A percentile compares a stretch with the other conserved stretches of the same genome.
phyloP scores from a whole-genome alignment of 2,797 vertebrate genomes.

The Melopsittacus undulatus region DNA sequence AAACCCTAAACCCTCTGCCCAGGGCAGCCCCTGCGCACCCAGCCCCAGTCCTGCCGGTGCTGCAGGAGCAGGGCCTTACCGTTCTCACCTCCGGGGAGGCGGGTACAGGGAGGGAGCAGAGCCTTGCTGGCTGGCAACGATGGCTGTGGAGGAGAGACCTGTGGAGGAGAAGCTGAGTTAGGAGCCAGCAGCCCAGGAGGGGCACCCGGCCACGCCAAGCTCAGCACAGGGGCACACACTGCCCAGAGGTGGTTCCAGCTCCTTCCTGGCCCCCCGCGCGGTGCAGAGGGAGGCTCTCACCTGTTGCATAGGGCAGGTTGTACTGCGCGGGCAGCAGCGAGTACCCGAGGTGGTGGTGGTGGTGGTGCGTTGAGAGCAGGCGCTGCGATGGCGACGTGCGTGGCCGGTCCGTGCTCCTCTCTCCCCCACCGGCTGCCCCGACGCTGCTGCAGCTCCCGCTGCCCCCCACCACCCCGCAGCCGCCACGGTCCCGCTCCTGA shows the following conservation, averaged over 20 bases:
- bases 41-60: accelerated
- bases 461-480: constrained; percentile 83
- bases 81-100: constrained; percentile 93
- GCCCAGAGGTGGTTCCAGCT: background rate
- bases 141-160: constrained; percentile 95
- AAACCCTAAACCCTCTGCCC: background rate
- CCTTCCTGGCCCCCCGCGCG: accelerated
- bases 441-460: constrained; percentile 74
- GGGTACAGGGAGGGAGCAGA: constrained; percentile 86
- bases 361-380: constrained; percentile 96
- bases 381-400: constrained; percentile 96
- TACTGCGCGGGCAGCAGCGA: constrained; percentile 94
- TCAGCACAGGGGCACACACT: accelerated
- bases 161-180: background rate
- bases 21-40: background rate
- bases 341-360: constrained; percentile 97
- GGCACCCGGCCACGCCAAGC: accelerated
- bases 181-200: accelerated
- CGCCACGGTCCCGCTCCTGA: constrained; percentile 86
- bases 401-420: constrained; percentile 86
- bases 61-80: constrained; percentile 78
- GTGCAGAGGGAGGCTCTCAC: constrained; percentile 70
- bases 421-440: constrained; percentile 63
- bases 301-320: constrained; percentile 95
- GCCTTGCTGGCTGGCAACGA: constrained; percentile 93